Base-by-base conservation (phyloP, 2,797 vertebrate species). In the Enteromius viviparus region DNA sequence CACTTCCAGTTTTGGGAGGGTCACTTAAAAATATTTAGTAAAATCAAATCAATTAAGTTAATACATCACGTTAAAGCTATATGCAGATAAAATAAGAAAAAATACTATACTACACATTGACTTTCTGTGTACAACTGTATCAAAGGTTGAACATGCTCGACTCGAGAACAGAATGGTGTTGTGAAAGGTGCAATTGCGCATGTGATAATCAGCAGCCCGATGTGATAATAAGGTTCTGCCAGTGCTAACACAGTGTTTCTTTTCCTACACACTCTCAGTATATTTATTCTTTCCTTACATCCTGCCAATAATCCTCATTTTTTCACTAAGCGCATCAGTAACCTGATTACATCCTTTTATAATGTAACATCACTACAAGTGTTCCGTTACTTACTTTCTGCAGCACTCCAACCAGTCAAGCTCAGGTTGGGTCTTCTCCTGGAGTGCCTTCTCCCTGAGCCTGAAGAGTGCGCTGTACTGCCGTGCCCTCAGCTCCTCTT, bases 391-490 rank as follows among this genome's bases (percentile, higher is more conserved):
- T 92, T 88, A 95, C 94, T 85, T 0, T 77, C 78, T 82, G 19
- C 17, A 90, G 0, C 91, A 91, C 49, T 87, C 76, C 80, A 93
- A 89, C 90, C 91, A 89, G 3, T 90, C 85, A 74, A 94, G 85
- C 87, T 95, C 86, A 0, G 92, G 85, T 2, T 58, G 81, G 21
- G 84, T 86, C 76, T 90, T 94, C 74, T 93, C 94, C 74, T 0
- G 11, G 1, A 95, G 86, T 0, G 88, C 92, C 65, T 89, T 86
- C 42, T 88, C 89, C 7, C 85, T 85, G 70, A 94, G 93, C 81
- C 82, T 84, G 71, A 95, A 91, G 55, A 95, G 90, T 17, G 89
- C 87, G 0, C 86, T 84, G 80, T 91, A 92, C 64, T 94, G 92
- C 6, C 34, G 78, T 6, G 86, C 88, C 1, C 85, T 75, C 11